Conservation (phyloP, 2,888 invertebrate genomes). For the Eumerus sabulonum region DNA sequence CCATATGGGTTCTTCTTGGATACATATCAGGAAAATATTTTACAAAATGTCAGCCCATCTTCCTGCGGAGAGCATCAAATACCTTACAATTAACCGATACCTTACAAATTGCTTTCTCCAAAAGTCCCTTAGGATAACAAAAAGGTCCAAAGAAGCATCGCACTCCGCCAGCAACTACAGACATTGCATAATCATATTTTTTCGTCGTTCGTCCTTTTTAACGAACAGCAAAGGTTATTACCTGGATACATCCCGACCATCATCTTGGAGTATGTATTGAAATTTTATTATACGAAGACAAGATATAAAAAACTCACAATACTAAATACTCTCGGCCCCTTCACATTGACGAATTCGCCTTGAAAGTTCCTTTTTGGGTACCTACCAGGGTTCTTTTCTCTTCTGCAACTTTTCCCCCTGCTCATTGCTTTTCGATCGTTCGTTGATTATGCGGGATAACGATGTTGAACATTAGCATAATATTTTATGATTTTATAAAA, state of each 20-base stretch:
- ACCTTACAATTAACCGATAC: too few relatives aligned
- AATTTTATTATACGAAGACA: constrained; percentile 37
- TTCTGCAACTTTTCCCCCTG: background rate
- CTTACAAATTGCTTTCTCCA: too few relatives aligned
- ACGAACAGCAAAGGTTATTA: constrained; percentile 24
- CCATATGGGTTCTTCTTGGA: too few relatives aligned
- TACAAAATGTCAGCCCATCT: too few relatives aligned
- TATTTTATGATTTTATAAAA: constrained; percentile 60
- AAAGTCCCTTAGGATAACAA: too few relatives aligned
- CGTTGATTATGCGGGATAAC: constrained; percentile 48
- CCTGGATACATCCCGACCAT: background rate
- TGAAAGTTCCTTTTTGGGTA: constrained; percentile 29
- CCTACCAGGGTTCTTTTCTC: too few relatives aligned
- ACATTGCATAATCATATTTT: too few relatives aligned
- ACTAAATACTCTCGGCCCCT: constrained; percentile 36
- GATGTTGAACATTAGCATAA: constrained; percentile 58
- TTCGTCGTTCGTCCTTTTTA: constrained; percentile 10
- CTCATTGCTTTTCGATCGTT: constrained; percentile 8
- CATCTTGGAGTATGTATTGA: constrained; percentile 24
- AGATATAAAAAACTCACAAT: constrained; percentile 1
- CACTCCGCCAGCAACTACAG: background rate
- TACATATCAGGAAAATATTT: too few relatives aligned
- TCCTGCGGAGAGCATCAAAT: too few relatives aligned
- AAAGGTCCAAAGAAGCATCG: too few relatives aligned
- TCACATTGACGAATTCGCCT: constrained; percentile 46